Base-by-base conservation (phyloP, 2,888 invertebrate species). In the Troglohyphantes excavatus region DNA sequence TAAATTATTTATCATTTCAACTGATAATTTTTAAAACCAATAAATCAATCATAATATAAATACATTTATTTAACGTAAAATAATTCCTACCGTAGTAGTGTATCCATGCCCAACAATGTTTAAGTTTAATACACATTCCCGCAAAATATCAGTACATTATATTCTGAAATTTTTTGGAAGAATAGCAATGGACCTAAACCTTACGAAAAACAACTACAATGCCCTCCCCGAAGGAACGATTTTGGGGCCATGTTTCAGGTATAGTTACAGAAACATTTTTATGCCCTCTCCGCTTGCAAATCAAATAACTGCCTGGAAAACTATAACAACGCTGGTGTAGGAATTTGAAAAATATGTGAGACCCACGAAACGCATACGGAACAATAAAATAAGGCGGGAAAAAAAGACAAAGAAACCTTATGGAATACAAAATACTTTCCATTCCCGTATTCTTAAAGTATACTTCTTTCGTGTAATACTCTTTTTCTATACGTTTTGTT, bases 261-360 rank as follows among this genome's bases (percentile, higher is more conserved):
- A 89, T 89, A 89, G 88, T 89, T 89, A 82, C 88, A 89, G 82
- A 82, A 89, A 76, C 82, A 83, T 82, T 89, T 88, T 89, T 89
- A 83, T 89, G 82, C 73, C 88, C 67, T 89, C 88, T 89, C 88
- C 82, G 68, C 67, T 89, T 89, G 88, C 88, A 89, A 89, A 89
- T 89, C 82, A 89, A 89, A 89, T 89, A 89, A 89, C 70, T 68
- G 65, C 88, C 63, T 21, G 76, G 88, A 82, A 84, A 89, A 89
- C 88, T 89, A 89, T 89, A 89, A 89, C 88, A 89, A 83, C 88
- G 82, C 75, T n/a, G 27, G 27, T 2, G 23, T n/a, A 59, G 23
- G 82, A 63, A 82, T 89, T 76, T 70, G 88, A 76, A 89, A 89
- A 82, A 82, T 76, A 89, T 75, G 68, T 70, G 88, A 88, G 82